Evolutionary conservation across 2,113 vertebrate genomes (phyloP).

Genomic region (Megaptera novaeangliae): DNA sequence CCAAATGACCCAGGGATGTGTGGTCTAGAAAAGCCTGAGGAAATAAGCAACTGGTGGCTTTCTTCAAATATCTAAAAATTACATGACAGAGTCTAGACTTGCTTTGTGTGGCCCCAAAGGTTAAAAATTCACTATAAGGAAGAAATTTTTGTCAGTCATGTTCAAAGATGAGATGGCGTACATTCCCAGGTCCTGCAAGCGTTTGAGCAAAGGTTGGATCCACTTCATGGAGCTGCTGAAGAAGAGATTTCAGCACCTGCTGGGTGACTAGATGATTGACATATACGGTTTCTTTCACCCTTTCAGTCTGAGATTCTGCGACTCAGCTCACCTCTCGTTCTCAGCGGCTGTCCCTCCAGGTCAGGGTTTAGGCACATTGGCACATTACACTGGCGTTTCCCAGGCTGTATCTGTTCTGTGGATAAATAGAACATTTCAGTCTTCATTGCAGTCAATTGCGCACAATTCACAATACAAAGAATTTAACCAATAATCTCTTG

Average conservation of each 20-base stretch:
- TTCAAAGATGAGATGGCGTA: neutral
- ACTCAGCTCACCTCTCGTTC: slow-evolving; percentile 82
- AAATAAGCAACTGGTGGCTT: neutral
- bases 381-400: slow-evolving; percentile 83
- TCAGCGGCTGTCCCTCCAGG: slow-evolving; percentile 83
- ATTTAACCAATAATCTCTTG: neutral
- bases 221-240: neutral
- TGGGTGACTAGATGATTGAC: neutral
- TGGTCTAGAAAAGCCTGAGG: neutral
- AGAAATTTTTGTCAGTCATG: neutral
- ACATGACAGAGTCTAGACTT: neutral
- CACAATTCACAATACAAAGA: slow-evolving; percentile 14
- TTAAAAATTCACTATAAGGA: neutral
- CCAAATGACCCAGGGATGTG: neutral
- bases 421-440: slow-evolving; percentile 79
- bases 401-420: slow-evolving; percentile 87
- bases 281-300: neutral
- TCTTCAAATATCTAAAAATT: neutral
- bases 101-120: neutral
- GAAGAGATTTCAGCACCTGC: neutral
- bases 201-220: neutral
- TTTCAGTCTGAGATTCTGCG: neutral
- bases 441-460: slow-evolving; percentile 24
- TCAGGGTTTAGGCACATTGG: slow-evolving; percentile 82
- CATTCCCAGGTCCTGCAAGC: neutral